These are phyloP conservation scores for Leptopilina syphax DNA, from an alignment of 2,888 invertebrate species.

Conservation along the genomic window DNA sequence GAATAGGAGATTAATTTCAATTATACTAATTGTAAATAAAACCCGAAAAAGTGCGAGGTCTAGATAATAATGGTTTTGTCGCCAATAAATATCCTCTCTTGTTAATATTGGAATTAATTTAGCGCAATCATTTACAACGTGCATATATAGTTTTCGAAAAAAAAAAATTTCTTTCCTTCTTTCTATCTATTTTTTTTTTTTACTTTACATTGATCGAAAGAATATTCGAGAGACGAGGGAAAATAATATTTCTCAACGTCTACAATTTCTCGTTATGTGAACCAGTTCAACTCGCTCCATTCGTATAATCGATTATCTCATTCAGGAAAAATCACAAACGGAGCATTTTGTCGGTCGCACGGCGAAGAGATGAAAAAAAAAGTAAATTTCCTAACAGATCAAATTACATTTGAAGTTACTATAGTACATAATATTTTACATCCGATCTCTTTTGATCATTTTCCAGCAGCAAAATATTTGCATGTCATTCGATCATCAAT, in stretches of 20 bases:
- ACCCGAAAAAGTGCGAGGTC: neutral
- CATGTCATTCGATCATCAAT: slow-evolving; percentile 9
- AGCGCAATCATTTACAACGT: slow-evolving; percentile 23
- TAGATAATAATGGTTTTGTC: slow-evolving; percentile 2
- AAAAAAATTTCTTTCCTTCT: neutral
- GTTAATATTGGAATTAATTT: slow-evolving; percentile 2
- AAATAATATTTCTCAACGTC: slow-evolving; percentile 23
- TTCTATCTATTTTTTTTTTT: neutral
- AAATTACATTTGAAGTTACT: slow-evolving; percentile 39
- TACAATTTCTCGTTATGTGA: slow-evolving; percentile 3
- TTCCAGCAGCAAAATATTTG: neutral
- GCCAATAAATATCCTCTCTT: slow-evolving; percentile 21
- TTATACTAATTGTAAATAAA: slow-evolving; percentile 2
- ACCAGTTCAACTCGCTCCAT: slow-evolving; percentile 7
- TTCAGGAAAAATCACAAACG: slow-evolving; percentile 14
- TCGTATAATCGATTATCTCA: slow-evolving; percentile 1
- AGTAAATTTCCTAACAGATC: neutral
- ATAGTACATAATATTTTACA: neutral
- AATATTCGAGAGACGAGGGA: neutral
- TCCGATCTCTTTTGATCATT: neutral
- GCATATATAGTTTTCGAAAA: slow-evolving; percentile 9
- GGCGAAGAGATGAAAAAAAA: neutral
- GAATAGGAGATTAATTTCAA: slow-evolving; percentile 11
- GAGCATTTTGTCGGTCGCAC: slow-evolving; percentile 18
- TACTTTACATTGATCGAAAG: neutral